Evolutionary conservation across 2,797 vertebrate species (phyloP).

Genomic region (Champsocephalus esox): DNA sequence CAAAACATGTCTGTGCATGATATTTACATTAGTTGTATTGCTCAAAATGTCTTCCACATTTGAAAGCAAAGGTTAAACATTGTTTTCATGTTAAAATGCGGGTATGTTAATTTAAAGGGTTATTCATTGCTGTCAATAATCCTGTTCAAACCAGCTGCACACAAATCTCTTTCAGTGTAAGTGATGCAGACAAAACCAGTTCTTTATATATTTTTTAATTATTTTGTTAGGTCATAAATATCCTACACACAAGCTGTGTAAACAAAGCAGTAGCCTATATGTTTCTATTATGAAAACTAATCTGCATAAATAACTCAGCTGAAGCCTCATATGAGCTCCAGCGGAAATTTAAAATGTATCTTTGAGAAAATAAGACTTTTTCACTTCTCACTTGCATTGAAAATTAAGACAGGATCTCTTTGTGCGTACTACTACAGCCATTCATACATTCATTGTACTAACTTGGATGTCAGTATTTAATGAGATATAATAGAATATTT

Average conservation of each 20-base stretch:
- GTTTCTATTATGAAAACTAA: too few species aligned
- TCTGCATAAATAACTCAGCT: too few species aligned
- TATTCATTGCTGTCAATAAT: background rate
- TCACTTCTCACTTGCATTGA: background rate
- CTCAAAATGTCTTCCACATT: background rate
- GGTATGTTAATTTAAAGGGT: background rate
- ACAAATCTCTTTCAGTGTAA: background rate
- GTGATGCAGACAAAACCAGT: background rate
- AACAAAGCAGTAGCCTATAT: too few species aligned
- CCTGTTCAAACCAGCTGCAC: background rate
- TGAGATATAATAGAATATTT: background rate
- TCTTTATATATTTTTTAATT: too few species aligned
- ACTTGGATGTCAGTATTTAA: too few species aligned
- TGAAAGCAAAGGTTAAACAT: background rate
- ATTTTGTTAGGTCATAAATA: too few species aligned
- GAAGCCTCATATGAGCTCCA: too few species aligned
- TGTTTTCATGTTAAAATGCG: background rate
- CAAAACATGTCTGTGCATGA: background rate
- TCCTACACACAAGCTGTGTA: too few species aligned
- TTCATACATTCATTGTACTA: too few species aligned
- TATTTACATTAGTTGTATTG: background rate
- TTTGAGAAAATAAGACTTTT: background rate
- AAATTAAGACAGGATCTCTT: background rate
- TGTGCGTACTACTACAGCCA: background rate
- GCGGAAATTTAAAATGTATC: too few species aligned